Percentiles rank a stretch among this genome's conserved stretches.
Conservation (phyloP, 2,113 vertebrate genomes). For the Calyptomena viridis region DNA sequence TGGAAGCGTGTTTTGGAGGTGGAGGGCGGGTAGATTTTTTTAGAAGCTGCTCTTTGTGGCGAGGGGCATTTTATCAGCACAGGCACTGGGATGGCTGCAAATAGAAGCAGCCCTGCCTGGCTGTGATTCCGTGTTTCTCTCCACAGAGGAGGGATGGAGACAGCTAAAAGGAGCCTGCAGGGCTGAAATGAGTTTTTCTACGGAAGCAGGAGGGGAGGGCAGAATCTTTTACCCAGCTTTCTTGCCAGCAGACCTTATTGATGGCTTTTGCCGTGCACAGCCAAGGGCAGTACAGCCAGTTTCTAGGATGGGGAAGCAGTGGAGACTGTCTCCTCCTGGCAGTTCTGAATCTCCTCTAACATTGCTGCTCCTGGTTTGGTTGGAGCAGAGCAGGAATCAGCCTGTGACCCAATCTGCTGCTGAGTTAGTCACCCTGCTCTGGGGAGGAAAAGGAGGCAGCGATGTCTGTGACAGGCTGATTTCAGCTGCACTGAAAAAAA, state of each 20-base stretch:
- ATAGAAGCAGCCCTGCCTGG: background rate
- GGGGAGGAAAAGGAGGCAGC: background rate
- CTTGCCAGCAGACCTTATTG: background rate
- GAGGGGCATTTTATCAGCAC: background rate
- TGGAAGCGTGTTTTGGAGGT: background rate
- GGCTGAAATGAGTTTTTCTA: background rate
- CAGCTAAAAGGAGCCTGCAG: background rate
- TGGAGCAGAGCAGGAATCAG: background rate
- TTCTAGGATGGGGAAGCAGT: background rate
- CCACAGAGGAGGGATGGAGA: background rate
- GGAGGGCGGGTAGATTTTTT: background rate
- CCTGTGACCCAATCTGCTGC: background rate
- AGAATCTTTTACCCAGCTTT: background rate
- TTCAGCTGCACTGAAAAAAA: background rate
- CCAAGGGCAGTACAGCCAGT: background rate
- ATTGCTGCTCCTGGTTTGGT: background rate
- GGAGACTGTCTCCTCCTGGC: background rate
- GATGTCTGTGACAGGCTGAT: background rate
- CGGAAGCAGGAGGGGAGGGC: background rate
- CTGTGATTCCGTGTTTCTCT: background rate
- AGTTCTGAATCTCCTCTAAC: background rate
- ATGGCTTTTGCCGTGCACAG: background rate
- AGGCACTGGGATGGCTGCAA: background rate
- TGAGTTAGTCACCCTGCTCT: background rate
- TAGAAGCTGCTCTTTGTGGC: background rate